Conservation (phyloP, 2,797 vertebrate species). For the Amphiprion clarkii region DNA sequence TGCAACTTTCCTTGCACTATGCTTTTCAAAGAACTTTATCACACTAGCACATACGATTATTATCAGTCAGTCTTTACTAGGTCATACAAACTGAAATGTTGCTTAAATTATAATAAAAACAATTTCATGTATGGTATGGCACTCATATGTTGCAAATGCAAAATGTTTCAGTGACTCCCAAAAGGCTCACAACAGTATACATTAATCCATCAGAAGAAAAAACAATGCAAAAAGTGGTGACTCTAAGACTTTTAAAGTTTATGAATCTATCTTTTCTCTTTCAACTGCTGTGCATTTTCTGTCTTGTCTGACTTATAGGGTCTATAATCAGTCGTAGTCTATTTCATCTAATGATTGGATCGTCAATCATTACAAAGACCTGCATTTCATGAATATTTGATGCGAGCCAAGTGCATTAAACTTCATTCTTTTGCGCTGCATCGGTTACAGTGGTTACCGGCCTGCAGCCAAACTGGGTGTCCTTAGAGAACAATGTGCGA, state of each 20-base stretch:
- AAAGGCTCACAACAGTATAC: background rate
- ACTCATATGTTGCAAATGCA: background rate
- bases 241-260: slow-evolving; percentile 22
- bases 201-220: background rate
- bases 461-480: slow-evolving; percentile 48
- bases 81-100: background rate
- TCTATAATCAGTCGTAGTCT: slow-evolving; percentile 55
- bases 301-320: slow-evolving; percentile 49
- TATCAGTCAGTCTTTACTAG: background rate
- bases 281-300: slow-evolving; percentile 26
- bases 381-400: slow-evolving; percentile 66
- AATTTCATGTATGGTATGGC: background rate
- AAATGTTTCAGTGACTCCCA: background rate
- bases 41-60: background rate
- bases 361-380: slow-evolving; percentile 56
- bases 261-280: slow-evolving; percentile 25
- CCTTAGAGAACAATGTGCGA: slow-evolving; percentile 51
- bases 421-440: slow-evolving; percentile 37
- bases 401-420: slow-evolving; percentile 55
- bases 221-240: background rate
- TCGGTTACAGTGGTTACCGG: slow-evolving; percentile 46
- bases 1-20: background rate
- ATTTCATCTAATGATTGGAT: slow-evolving; percentile 58
- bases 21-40: background rate
- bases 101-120: background rate